Base-by-base conservation (phyloP, 2,888 invertebrate genomes). In the Sialis fuliginosa region DNA sequence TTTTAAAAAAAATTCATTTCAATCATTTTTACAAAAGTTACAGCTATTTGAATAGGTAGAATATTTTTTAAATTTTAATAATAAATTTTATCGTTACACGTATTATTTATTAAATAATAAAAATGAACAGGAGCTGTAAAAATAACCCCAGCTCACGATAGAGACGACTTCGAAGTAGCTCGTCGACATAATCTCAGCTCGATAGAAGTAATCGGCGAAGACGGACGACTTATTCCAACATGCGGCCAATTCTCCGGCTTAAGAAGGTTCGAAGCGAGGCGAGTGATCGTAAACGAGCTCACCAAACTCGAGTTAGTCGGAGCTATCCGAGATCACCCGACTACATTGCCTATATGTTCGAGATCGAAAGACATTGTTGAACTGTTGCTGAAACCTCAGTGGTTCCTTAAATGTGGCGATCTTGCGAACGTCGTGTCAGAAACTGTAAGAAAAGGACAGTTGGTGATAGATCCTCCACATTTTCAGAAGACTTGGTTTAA, bases 361-460 rank as follows among this genome's bases (percentile, higher is more conserved):
- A 79, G 98, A 37, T 95, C 95, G 2, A 96, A 95, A 66, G 98
- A 99, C 63, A 81, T 99, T 1, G 88, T 98, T 10, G 98, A 98
- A 60, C 95, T 95, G 1, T 72, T 97, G 59, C 75, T 96, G 33
- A 95, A 92, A 61, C 90, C 93, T 0, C 98, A 98, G 65, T 98
- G 97, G 97, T 95, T 95, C 63, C 79, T 98, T 10, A 84, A 81
- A 54, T 89, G 90, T 61, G 75, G 78, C 54, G 81, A 83, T 50
- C 92, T 98, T 95, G 95, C 96, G 0, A 71, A 74, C 1, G 73
- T 80, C 46, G 96, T 97, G 0, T 74, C 84, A 3, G 74, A 83
- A 47, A 85, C 78, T 30, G 93, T 96, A 0, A 72, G 75, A 55
- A 72, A 69, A 1, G 91, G 90, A 9, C 80, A 83, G 50, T 68